A percentile compares a stretch with the other conserved stretches of the same genome.
Evolutionary conservation across 2,113 vertebrate genomes (phyloP).

Genomic region (Caracal caracal): DNA sequence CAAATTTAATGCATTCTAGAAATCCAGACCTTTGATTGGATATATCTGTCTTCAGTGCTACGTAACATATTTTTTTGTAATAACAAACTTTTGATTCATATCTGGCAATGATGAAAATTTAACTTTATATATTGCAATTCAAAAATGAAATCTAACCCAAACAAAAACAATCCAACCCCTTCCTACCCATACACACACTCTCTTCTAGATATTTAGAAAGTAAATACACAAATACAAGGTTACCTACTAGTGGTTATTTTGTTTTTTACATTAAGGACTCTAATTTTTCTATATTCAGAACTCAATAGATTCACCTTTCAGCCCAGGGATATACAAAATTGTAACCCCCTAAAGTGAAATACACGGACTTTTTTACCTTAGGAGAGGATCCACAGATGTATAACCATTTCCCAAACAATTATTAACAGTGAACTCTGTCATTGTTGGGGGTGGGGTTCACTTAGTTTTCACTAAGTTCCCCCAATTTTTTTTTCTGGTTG

Average conservation of each 20-base stretch:
- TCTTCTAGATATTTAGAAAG: neutral
- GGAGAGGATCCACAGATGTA: neutral
- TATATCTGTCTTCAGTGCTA: neutral
- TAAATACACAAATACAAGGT: neutral
- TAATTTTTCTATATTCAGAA: constrained; percentile 48
- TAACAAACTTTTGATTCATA: neutral
- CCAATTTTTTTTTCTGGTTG: no score
- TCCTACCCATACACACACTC: fast-evolving
- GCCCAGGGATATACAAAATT: neutral
- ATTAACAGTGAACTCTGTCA: neutral
- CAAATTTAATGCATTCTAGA: neutral
- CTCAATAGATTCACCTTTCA: neutral
- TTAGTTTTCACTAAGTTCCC: no score
- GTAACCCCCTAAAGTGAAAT: constrained; percentile 8
- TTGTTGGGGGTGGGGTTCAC: no score
- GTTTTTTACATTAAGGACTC: neutral
- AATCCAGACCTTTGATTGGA: neutral
- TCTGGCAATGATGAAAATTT: neutral
- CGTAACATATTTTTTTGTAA: neutral
- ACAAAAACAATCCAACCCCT: neutral
- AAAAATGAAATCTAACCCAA: neutral
- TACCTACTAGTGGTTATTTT: neutral
- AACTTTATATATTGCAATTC: neutral
- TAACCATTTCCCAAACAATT: neutral
- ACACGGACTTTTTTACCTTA: neutral